Base-by-base conservation (phyloP, 2,113 vertebrate genomes). In the Ciconia maguari region DNA sequence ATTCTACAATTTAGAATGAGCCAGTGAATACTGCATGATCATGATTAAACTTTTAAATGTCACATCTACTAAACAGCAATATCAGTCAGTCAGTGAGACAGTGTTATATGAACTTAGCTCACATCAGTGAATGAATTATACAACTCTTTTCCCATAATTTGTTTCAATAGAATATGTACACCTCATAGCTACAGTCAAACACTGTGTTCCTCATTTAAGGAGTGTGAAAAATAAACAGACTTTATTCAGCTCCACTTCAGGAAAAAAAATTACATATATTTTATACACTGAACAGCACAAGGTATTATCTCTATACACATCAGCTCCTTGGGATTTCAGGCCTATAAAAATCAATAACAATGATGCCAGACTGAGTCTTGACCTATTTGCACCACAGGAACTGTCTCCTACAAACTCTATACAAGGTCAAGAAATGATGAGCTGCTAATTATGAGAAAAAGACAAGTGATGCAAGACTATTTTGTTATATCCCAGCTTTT, bases 1-100 rank as follows among this genome's bases (percentile, higher is more conserved):
- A 96, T 86, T 91, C 87, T 55, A 74, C 85, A 46, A 49, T 82
- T 96, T 70, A 84, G 71, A 83, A 70, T 6, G 55, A 91, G 90
- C 48, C 89, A 90, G 62, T 42, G 55, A 93, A 83, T 70, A 81
- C 82, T 88, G 65, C 89, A 94, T 91, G 89, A 90, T 92, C 93
- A 94, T 92, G 84, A 97, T 96, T 96, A 96, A 93, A 96, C 93
- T 93, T 96, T 97, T 78, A 96, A 97, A 97, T 96, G 94, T 81
- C 96, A 94, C 62, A 90, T 89, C 94, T 79, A 44, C 94, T 77
- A 90, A 91, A 77, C 83, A 94, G 83, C 80, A 91, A 11, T 81
- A 96, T 94, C 94, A 87, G 92, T 97, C 96, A 97, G 93, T 83
- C 68, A 87, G 34, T 85, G 86, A 88, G 93, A 95, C 92, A 95